Evolutionary conservation across 2,888 invertebrate species (phyloP), one percentile per base, ranked within the genome.

Genomic region (Morinoia aosen): DNA sequence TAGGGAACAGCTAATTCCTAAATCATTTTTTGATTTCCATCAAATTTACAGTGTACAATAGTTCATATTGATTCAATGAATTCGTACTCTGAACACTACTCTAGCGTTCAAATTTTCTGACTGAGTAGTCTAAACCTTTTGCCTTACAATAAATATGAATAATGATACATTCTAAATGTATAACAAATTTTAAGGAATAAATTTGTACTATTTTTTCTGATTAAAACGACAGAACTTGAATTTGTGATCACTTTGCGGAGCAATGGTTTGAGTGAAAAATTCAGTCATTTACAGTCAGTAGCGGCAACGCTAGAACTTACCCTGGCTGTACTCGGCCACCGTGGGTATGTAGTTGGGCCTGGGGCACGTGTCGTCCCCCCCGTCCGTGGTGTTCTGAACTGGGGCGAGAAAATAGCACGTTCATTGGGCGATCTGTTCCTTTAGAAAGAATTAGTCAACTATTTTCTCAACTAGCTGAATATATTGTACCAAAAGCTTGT

Each of bases 341-440:
- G 95, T 95, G 58, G 95, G 95, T 12, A 91, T 91, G 95, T 95
- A 95, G 91, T 40, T 57, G 0, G 57, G 93, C 33, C 57, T 93
- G 56, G 93, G 58, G 48, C 93, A 93, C n/a, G 5, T 93, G 57
- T 16, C 14, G 0, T 90, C 90, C 40, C 14, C 40, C 11, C 40
- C 90, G 76, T 10, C 33, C 2, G 8, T 39, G 16, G 11, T 40
- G 90, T 40, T 40, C 88, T 88, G 88, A 5, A 90, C 90, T 90
- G 90, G 48, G 90, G 11, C 12, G 19, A 90, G 48, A 90, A 90
- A 76, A 33, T 76, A 33, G 76, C 76, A 76, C 19, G 33, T 76
- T 19, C 76, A 33, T 76, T 76, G 76, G 33, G 8, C 25, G 33
- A 33, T 33, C 33, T 10, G 25, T 33, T 25, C 19, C 19, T 33